Evolutionary conservation across 2,888 invertebrate species (phyloP), one percentile per base, ranked within the genome.

Genomic region (Papilio gigon): DNA sequence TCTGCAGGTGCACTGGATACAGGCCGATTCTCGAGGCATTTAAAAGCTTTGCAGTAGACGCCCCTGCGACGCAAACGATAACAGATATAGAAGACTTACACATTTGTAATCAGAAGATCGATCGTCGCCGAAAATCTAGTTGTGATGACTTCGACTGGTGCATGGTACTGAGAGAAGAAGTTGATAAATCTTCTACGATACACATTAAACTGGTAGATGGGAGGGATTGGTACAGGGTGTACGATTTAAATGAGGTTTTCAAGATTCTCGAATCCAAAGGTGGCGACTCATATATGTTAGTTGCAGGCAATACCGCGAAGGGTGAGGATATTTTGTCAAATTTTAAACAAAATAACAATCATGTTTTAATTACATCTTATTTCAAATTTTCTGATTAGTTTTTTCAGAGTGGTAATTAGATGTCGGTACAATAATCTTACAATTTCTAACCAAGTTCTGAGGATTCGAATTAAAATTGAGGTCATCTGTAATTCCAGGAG

Each of bases 1-100:
- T 96, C 17, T 96, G 96, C 73, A 93, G 96, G 53, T 96, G 96
- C 78, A 96, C 96, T 0, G 96, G 96, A 0, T 96, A 95, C 76
- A 90, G 96, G 9, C 94, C 96, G 1, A 96, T 97, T 66, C 81
- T 96, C 58, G 96, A 96, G 75, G 94, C 96, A 0, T 95, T 96
- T 83, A 96, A 96, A 78, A 94, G 94, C n/a, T 94, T 95, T 71
- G 95, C 95, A 0, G 87, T 80, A 27, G 95, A 95, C 76, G 92
- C 93, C 9, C 89, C 93, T 0, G 74, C 78, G 14, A 76, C 80
- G 0, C 82, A 90, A 0, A 84, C 87, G 67, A 83, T 94, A 71
- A 67, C 76, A 8, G 94, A 86, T 66, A 84, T 84, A 33, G 80
- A 88, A 72, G 81, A 79, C 66, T 65, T 83, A 3, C 71, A 72